Evolutionary conservation across 2,797 vertebrate species (phyloP), one percentile per base, ranked within the genome.

Genomic region (Phalloptychus januarius): DNA sequence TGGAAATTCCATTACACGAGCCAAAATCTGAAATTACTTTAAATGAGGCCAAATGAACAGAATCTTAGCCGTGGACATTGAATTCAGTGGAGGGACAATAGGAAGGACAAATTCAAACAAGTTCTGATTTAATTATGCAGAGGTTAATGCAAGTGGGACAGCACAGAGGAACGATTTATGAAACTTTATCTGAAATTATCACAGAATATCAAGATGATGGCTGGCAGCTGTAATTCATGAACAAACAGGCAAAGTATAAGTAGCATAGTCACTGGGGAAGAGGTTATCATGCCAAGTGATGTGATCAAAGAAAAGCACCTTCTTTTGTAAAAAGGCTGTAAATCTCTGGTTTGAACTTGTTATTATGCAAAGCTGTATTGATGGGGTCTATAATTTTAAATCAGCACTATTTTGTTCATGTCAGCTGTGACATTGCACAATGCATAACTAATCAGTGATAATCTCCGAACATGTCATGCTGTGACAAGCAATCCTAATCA

Each of bases 71-170:
- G 63, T 44, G 15, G 11, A 31, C 56, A 36, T 67, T 18, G 23
- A 25, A 48, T 31, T 71, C n/a, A 70, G 70, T 42, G 25, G 12
- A 72, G 12, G 44, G 36, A 63, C 38, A 48, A 31, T 25, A 31
- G 31, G 13, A 71, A 73, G 6, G 20, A 70, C 46, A 72, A n/a
- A 16, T 73, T 67, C n/a, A 75, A 50, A 69, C 18, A 23, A 72
- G 56, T 46, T 70, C 20, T 61, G 48, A 44, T 63, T 50, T 63
- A 74, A 72, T 71, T 8, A 78, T 67, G 72, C 23, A 78, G 67
- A 75, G 72, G 65, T 71, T 67, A 44, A 2, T 52, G 10, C 36
- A n/a, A 76, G 61, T 72, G 77, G 65, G 46, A 7, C 48, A n/a
- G 31, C 0, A 79, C 33, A 38, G 13, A 56, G 36, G 63, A 71